Evolutionary conservation across 2,113 vertebrate species (phyloP).

Genomic region (Pygoscelis adeliae): DNA sequence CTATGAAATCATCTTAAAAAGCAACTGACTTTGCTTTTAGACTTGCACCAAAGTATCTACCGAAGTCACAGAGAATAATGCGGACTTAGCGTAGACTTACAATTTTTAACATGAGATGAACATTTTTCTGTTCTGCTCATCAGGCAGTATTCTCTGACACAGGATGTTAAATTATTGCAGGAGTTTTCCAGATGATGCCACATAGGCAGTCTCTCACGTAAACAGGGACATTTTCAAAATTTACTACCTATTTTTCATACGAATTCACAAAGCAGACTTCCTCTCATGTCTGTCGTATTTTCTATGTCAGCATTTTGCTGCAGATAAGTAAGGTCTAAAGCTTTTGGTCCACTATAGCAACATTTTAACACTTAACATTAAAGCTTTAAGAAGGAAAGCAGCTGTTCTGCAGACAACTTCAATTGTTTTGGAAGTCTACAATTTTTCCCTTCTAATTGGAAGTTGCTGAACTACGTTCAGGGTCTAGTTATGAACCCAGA

Average conservation of each 20-base stretch:
- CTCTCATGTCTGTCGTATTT: neutral
- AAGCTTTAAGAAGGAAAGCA: neutral
- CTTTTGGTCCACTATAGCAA: neutral
- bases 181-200: neutral
- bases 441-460: neutral
- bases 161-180: neutral
- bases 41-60: neutral
- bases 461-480: neutral
- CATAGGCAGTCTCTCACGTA: neutral
- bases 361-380: neutral
- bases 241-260: neutral
- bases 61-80: neutral
- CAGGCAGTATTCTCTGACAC: neutral
- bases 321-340: neutral
- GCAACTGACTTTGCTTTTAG: neutral
- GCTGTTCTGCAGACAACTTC: neutral
- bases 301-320: conserved; percentile 15
- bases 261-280: neutral
- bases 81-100: neutral
- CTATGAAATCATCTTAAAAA: neutral
- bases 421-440: neutral
- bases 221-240: neutral
- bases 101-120: neutral
- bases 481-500: neutral
- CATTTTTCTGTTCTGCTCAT: neutral